Percentiles rank a stretch among this genome's conserved stretches.
These are phyloP conservation scores for Peromyscus leucopus DNA, from an alignment of 2,113 vertebrate species.

Conservation along the genomic window DNA sequence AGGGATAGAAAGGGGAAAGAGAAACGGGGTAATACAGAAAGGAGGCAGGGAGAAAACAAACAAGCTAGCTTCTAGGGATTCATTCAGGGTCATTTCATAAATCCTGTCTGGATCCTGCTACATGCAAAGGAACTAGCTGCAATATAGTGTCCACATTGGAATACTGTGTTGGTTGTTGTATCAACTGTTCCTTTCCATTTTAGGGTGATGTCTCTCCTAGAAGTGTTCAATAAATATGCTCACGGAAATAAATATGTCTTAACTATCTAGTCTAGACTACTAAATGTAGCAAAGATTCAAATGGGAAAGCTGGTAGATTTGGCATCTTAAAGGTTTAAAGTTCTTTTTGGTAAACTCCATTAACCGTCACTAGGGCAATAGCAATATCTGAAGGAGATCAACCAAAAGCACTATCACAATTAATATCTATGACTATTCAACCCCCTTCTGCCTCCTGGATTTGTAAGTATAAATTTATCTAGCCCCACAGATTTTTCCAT, in stretches of 20 bases:
- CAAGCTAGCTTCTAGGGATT: not conserved
- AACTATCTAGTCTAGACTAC: conserved; percentile 6
- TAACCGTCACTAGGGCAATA: not conserved
- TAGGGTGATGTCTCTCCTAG: not conserved
- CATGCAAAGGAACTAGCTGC: not conserved
- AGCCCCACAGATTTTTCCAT: not conserved
- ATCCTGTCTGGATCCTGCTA: conserved; percentile 36
- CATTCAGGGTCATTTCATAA: not conserved
- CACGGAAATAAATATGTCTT: conserved; percentile 42
- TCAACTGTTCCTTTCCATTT: conserved; percentile 36
- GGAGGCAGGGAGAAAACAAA: not conserved
- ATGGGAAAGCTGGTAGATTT: conserved; percentile 5
- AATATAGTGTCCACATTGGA: not conserved
- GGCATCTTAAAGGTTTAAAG: conserved; percentile 31
- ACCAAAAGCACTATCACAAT: not conserved
- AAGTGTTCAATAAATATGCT: conserved; percentile 48
- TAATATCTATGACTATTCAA: not conserved
- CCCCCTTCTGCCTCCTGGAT: not conserved
- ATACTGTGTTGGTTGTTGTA: conserved; percentile 19
- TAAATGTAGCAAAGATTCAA: conserved; percentile 31
- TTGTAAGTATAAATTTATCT: not conserved
- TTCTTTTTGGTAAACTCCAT: not conserved
- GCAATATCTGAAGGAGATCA: not conserved
- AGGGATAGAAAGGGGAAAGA: not conserved
- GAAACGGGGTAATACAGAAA: not conserved